Base-by-base conservation (phyloP, 2,888 invertebrate species). In the Dorcus parallelipipedus region DNA sequence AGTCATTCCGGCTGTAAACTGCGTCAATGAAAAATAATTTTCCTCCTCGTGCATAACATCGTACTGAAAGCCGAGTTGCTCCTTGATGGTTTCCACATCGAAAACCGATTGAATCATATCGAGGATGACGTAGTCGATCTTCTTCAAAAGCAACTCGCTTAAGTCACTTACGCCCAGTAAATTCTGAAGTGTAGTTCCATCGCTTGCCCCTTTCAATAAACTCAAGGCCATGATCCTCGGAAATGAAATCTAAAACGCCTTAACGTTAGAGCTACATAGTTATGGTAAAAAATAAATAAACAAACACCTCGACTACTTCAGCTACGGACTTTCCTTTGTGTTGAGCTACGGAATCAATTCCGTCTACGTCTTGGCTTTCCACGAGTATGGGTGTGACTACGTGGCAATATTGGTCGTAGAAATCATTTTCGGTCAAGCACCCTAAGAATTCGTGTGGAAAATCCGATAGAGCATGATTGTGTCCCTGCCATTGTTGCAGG, bases 91-190 rank as follows among this genome's bases (percentile, higher is more conserved):
- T 1, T 60, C n/a, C n/a, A n/a, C n/a, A n/a, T n/a, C 82, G 50
- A 75, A 75, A 49, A 82, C 69, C 52, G 78, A 74, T 6, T 71
- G 67, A 9, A 79, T 69, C 3, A 76, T 60, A 51, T 77, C 58
- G 39, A 77, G 64, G 62, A 83, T 54, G 48, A 83, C 64, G 49
- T 76, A 70, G 9, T 77, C 77, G 68, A 84, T 67, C 73, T 79
- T 76, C 66, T 77, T 74, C 57, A 75, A 75, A 48, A 82, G 79
- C 49, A 82, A 67, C 48, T 66, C 56, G 9, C 26, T 33, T 7
- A 33, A 33, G 6, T 33, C 6, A 4, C 26, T 33, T 1, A 33
- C 26, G 6, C 26, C 26, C 26, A 33, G 7, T 54, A 42, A 7
- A 42, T 42, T 42, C 17, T 14, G 14, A 42, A 42, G 14, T 6